Evolutionary conservation across 2,888 invertebrate species (phyloP).

Genomic region (Aelia acuminata): DNA sequence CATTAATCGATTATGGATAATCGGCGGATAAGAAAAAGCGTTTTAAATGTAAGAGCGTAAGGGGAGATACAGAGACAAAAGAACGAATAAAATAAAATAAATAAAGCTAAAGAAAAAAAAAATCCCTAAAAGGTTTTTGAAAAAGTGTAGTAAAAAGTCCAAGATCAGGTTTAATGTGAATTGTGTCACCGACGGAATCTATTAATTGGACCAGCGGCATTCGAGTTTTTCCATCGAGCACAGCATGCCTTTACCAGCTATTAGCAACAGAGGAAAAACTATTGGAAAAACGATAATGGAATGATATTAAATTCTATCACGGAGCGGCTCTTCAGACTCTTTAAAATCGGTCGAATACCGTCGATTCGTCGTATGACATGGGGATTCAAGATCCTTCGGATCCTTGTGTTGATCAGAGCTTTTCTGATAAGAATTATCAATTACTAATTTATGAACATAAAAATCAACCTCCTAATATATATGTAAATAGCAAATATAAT

Average conservation of each 20-base stretch:
- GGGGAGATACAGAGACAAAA: neutral
- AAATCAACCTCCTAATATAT: too few species aligned
- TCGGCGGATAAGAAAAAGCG: neutral
- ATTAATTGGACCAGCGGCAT: slow-evolving; percentile 63
- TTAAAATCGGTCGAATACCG: slow-evolving; percentile 7
- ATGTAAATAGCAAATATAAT: too few species aligned
- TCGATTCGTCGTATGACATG: neutral
- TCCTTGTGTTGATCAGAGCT: neutral
- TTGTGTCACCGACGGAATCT: slow-evolving; percentile 64
- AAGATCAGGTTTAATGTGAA: slow-evolving; percentile 60
- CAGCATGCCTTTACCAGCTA: slow-evolving; percentile 61
- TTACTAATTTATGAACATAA: too few species aligned
- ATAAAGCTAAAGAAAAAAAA: neutral
- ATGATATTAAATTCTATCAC: slow-evolving; percentile 64
- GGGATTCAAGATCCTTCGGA: too few species aligned
- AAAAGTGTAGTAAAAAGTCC: slow-evolving; percentile 15
- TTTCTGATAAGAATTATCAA: too few species aligned
- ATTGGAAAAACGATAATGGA: slow-evolving; percentile 60
- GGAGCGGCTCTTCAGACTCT: slow-evolving; percentile 40
- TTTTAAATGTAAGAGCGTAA: neutral
- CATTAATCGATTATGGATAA: too few species aligned
- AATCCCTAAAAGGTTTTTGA: slow-evolving; percentile 18
- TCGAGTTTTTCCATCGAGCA: slow-evolving; percentile 60
- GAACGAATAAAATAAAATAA: neutral
- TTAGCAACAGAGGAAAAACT: slow-evolving; percentile 61